Evolutionary conservation across 2,888 invertebrate species (phyloP).

Genomic region (Agonopterix alstromeriana): DNA sequence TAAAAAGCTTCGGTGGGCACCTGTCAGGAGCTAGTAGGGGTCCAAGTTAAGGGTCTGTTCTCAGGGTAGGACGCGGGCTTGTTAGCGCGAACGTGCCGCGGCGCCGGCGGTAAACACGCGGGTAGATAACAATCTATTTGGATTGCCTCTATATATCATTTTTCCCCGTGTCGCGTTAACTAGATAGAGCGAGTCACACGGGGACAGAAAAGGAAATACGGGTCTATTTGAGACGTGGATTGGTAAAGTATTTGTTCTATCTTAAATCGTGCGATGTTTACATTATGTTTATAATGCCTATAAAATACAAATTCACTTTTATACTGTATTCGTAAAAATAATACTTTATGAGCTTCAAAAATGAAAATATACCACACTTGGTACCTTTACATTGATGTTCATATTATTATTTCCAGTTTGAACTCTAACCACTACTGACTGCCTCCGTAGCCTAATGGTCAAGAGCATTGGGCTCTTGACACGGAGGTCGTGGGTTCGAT

Average conservation of each 20-base stretch:
- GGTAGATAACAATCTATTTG: slow-evolving; percentile 77
- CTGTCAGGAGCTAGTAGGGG: slow-evolving; percentile 55
- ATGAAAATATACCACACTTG: no score
- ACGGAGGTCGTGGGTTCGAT: no score
- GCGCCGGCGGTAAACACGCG: slow-evolving; percentile 71
- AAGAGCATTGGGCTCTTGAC: no score
- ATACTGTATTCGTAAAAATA: no score
- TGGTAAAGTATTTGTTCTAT: slow-evolving; percentile 27
- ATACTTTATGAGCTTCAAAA: no score
- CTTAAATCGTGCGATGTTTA: not conserved
- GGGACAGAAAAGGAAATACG: slow-evolving; percentile 60
- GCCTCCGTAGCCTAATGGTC: no score
- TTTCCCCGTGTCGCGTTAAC: slow-evolving; percentile 71
- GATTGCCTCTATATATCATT: slow-evolving; percentile 78
- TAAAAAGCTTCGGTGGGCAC: slow-evolving; percentile 42
- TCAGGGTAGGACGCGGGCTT: slow-evolving; percentile 42
- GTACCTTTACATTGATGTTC: no score
- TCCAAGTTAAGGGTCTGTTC: slow-evolving; percentile 44
- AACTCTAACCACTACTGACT: no score
- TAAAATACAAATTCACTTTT: no score
- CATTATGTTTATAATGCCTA: not conserved
- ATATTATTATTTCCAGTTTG: no score
- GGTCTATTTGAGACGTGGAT: slow-evolving; percentile 47
- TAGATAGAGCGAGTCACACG: slow-evolving; percentile 61
- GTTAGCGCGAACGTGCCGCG: slow-evolving; percentile 72